Evolutionary conservation across 2,888 invertebrate species (phyloP), one percentile per base, ranked within the genome.

Genomic region (Amphipyra tragopoginis): DNA sequence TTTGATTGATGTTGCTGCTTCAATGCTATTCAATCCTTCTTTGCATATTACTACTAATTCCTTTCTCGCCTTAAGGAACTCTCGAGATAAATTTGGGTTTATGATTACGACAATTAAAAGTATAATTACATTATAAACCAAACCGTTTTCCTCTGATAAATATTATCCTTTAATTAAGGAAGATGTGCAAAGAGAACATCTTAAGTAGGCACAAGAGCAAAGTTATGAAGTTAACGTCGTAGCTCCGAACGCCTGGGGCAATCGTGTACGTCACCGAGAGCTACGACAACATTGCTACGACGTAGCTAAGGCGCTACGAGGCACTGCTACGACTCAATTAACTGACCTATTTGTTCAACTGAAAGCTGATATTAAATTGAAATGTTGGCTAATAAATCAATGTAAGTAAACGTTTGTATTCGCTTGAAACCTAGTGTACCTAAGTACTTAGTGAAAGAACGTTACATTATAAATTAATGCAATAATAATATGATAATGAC

Each of bases 241-340:
- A 36, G 48, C 54, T 36, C 8, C 43, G 47, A 42, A 8, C 50
- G 43, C 43, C 48, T 15, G 10, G 14, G 48, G 55, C 66, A 36
- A 45, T 33, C 39, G 49, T 13, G 42, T 57, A 48, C 70, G 42
- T 70, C 55, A n/a, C 57, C 38, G 39, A 48, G 53, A 56, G 55
- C 66, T 72, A 59, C 56, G 59, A 44, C 62, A 50, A 38, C 45
- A 54, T 33, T 8, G 63, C 68, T 63, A 69, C 63, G 63, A 10
- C 62, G 59, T 63, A 63, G 63, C 45, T 5, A 0, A 9, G 8
- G 6, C 11, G 58, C 66, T 65, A 48, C 60, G 55, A 40, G 11
- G 13, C 13, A 48, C 47, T n/a, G 44, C 47, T 39, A 65, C 51
- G 51, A 34, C 45, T 58, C 58, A 62, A 71, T 58, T 62, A 58